Base-by-base conservation (phyloP, 2,113 vertebrate genomes). In the Misgurnus mizolepis region DNA sequence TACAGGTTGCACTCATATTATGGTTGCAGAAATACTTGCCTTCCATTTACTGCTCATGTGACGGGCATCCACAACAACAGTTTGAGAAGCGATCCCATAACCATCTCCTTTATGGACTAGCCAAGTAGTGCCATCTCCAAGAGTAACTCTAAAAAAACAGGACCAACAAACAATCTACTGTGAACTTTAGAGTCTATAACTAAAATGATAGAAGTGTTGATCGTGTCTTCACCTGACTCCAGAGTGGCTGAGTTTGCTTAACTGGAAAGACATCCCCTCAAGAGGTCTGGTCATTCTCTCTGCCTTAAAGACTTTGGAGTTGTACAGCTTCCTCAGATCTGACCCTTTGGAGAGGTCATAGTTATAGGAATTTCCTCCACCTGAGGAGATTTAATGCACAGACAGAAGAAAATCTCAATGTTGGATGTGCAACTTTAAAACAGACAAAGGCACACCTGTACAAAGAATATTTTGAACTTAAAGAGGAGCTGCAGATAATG, bases 71-170 rank as follows among this genome's bases (percentile, higher is more conserved):
- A 86, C 85, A 76, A 89, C 91, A 43, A 91, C 91, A 0, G 91
- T 91, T 45, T 90, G 50, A 7, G 85, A 88, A 14, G 50, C 67
- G 0, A 18, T 6, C 3, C 91, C 91, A 15, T 22, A 89, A 2
- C 39, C 2, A 0, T 15, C 1, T 61, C 90, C 90, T 84, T 92
- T 91, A 50, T 92, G 91, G 58, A 92, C n/a, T 15, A 92, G 82
- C 86, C 84, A 92, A 76, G 39, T 7, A 3, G 79, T 18, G 7
- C 77, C 83, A 0, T 92, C 88, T 0, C 0, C 71, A 55, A 91
- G 80, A 2, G 89, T 91, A 72, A 90, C 88, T 62, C 92, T 90
- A 71, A 67, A 34, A 22, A 83, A 78, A 6, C 49, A 80, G 18
- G 5, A 75, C 61, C 49, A 74, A 10, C 4, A 8, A 18, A 47